Evolutionary conservation across 30 jellyfish, hydroid and myxozoan species (phyloP).

Genomic region (Pseudorhiza aurosa): DNA sequence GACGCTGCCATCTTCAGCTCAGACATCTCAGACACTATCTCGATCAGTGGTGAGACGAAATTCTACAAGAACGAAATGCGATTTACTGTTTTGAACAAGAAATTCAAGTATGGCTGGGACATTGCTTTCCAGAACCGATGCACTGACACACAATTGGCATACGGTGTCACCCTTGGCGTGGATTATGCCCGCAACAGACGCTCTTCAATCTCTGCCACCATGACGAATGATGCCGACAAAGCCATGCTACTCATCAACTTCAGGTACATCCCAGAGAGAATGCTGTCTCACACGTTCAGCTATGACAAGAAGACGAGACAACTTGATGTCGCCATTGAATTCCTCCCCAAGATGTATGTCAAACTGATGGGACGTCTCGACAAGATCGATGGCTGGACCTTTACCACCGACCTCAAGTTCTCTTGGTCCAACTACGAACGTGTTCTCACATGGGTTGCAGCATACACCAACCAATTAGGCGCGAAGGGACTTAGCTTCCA

Average conservation of each 20-base stretch:
- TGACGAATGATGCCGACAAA: conserved; percentile 62
- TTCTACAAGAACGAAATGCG: conserved; percentile 60
- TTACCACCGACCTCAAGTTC: conserved; percentile 81
- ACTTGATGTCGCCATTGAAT: conserved; percentile 78
- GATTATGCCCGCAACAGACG: conserved; percentile 78
- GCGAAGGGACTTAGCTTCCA: conserved; percentile 56
- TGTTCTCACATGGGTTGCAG: conserved; percentile 67
- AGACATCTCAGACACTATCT: conserved; percentile 44
- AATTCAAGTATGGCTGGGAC: conserved; percentile 97
- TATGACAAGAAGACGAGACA: conserved; percentile 75
- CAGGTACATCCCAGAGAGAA: conserved; percentile 78
- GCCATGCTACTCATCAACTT: conserved; percentile 58
- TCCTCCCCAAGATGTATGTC: conserved; percentile 93
- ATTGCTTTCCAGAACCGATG: conserved; percentile 49
- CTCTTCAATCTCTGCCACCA: conserved; percentile 66
- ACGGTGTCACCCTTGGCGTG: conserved; percentile 74
- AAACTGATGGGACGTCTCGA: conserved; percentile 79
- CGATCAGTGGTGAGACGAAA: conserved; percentile 47
- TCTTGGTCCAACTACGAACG: conserved; percentile 78
- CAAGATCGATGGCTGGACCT: conserved; percentile 72
- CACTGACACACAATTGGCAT: conserved; percentile 62
- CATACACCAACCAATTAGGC: conserved; percentile 50
- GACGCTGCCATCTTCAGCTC: conserved; percentile 60
- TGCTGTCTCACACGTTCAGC: conserved; percentile 73
- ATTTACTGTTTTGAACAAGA: conserved; percentile 46